A percentile compares a stretch with the other conserved stretches of the same genome.
These are phyloP conservation scores for Naso thynnoides DNA, from an alignment of 2,797 vertebrate genomes.

Conservation along the genomic window DNA sequence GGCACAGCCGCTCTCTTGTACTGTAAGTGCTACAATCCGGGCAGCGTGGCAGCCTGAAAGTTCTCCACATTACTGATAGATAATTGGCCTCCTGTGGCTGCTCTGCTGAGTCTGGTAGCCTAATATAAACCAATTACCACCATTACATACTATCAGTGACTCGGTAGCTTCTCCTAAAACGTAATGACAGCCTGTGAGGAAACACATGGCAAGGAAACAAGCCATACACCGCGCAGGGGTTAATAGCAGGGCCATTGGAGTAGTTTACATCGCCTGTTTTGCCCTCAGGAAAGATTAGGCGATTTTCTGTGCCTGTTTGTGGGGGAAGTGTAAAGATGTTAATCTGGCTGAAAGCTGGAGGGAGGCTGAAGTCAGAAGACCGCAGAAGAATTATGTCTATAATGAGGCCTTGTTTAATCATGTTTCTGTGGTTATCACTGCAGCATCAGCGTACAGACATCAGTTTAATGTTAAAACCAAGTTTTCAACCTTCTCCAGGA, in stretches of 20 bases:
- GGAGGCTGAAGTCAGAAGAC: conserved; percentile 54
- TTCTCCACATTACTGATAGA: conserved; percentile 53
- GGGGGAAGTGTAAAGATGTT: conserved; percentile 60
- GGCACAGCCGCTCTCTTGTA: conserved; percentile 20
- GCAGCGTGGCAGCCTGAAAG: conserved; percentile 35
- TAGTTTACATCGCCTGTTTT: conserved; percentile 59
- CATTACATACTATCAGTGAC: conserved; percentile 65
- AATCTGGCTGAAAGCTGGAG: conserved; percentile 60
- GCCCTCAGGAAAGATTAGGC: conserved; percentile 62
- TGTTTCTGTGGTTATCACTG: not conserved
- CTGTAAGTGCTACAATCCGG: conserved; percentile 56
- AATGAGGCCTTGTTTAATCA: conserved; percentile 10
- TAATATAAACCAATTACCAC: conserved; percentile 71
- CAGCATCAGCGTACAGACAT: not conserved
- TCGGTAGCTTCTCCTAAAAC: conserved; percentile 51
- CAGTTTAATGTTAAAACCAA: not conserved
- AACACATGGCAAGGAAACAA: conserved; percentile 66
- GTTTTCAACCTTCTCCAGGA: not conserved
- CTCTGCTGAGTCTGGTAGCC: conserved; percentile 55
- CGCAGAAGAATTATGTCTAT: not conserved
- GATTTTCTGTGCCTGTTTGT: conserved; percentile 65
- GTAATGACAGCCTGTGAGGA: conserved; percentile 64
- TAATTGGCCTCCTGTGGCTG: conserved; percentile 70
- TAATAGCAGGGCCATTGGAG: conserved; percentile 62
- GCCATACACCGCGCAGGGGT: conserved; percentile 40